Conservation (phyloP, 2,888 invertebrate genomes). For the Spodoptera littoralis region DNA sequence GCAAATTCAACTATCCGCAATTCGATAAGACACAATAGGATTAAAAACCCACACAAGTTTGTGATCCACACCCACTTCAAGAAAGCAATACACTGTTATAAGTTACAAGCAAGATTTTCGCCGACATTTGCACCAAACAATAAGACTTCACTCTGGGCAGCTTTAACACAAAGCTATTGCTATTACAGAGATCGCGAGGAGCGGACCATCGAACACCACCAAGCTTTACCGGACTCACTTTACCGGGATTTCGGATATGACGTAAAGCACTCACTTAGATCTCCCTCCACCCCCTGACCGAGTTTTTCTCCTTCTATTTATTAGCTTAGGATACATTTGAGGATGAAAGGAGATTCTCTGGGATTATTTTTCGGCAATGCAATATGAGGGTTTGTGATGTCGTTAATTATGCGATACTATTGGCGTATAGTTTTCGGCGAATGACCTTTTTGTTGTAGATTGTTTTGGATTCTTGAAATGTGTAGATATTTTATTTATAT, state of each 20-base stretch:
- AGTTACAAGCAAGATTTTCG: constrained; percentile 13
- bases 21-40: too few species aligned
- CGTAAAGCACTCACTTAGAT: constrained; percentile 87
- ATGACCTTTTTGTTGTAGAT: background rate
- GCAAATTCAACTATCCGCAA: too few species aligned
- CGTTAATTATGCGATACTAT: constrained; percentile 66
- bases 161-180: constrained; percentile 89
- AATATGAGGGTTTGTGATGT: constrained; percentile 73
- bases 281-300: constrained; percentile 77
- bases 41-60: background rate
- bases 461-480: too few species aligned
- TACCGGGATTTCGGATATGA: constrained; percentile 89
- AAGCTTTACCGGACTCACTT: constrained; percentile 86
- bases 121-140: constrained; percentile 75
- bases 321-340: constrained; percentile 83
- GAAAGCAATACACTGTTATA: constrained; percentile 2
- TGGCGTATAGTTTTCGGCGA: constrained; percentile 34
- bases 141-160: constrained; percentile 79
- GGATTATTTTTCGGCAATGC: constrained; percentile 77
- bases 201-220: constrained; percentile 85
- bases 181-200: constrained; percentile 86
- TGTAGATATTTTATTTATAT: too few species aligned
- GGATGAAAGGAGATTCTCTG: constrained; percentile 72
- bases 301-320: constrained; percentile 85
- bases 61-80: constrained; percentile 4